These are phyloP conservation scores for Carettochelys insculpta DNA, from an alignment of 2,113 vertebrate species.

Conservation along the genomic window DNA sequence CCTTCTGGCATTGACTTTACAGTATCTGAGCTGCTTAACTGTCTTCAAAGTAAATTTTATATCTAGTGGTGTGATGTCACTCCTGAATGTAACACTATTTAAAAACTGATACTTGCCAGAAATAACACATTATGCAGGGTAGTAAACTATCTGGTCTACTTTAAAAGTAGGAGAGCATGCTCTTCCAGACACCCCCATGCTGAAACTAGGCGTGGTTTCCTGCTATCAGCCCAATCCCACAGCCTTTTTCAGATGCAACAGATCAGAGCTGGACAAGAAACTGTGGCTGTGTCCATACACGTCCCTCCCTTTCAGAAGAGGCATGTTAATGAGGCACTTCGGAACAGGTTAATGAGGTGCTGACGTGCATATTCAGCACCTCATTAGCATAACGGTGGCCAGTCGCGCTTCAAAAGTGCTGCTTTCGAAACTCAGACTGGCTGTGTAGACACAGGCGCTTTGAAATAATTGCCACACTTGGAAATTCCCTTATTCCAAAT, in stretches of 20 bases:
- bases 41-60: neutral
- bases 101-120: neutral
- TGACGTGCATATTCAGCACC: too few species aligned
- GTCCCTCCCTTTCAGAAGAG: too few species aligned
- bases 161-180: neutral
- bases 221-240: neutral
- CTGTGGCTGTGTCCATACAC: neutral
- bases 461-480: too few species aligned
- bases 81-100: neutral
- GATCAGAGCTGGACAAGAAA: neutral
- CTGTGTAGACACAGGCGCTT: too few species aligned
- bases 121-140: neutral
- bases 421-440: too few species aligned
- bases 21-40: neutral
- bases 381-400: too few species aligned
- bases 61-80: neutral
- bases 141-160: neutral
- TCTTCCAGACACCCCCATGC: fast-evolving
- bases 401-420: too few species aligned
- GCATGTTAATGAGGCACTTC: too few species aligned
- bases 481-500: too few species aligned
- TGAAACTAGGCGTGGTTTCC: neutral
- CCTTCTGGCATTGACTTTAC: neutral
- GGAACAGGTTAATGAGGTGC: too few species aligned
- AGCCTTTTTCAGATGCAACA: neutral